Conservation (phyloP, 2,888 invertebrate species). For the Cephus sareptanus region DNA sequence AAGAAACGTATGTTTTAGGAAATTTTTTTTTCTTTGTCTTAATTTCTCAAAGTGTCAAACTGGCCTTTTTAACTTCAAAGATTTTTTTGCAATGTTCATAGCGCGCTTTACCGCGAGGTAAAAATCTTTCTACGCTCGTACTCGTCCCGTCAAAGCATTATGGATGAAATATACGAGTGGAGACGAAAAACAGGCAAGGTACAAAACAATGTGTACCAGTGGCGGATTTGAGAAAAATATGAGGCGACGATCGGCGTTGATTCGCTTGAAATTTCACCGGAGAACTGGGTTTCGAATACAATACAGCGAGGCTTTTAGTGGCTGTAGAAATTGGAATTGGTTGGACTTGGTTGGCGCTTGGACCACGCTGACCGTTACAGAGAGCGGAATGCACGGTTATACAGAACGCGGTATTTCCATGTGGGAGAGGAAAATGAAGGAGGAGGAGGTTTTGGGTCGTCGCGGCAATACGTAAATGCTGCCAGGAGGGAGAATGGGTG, state of each 20-base stretch:
- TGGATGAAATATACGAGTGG: background rate
- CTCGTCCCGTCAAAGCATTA: background rate
- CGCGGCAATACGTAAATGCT: background rate
- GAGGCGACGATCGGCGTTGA: background rate
- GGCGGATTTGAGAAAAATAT: background rate
- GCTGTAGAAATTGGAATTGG: background rate
- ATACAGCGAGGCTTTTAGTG: background rate
- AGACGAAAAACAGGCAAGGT: background rate
- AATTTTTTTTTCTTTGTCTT: background rate
- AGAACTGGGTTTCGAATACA: background rate
- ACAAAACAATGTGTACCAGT: background rate
- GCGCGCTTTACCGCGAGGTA: too few species aligned
- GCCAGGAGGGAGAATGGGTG: background rate
- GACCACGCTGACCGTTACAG: background rate
- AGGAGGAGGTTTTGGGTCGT: background rate
- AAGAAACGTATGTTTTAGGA: background rate
- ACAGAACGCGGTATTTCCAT: background rate
- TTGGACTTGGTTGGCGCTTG: background rate
- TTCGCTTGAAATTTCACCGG: background rate
- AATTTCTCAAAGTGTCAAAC: slow-evolving; percentile 31
- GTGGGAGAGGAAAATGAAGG: background rate
- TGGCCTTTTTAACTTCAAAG: background rate
- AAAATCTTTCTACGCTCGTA: background rate
- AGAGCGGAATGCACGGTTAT: background rate
- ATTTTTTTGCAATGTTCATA: background rate